phyloP scores from a whole-genome alignment of 2,888 invertebrate species.

The Cerastoderma edule region DNA sequence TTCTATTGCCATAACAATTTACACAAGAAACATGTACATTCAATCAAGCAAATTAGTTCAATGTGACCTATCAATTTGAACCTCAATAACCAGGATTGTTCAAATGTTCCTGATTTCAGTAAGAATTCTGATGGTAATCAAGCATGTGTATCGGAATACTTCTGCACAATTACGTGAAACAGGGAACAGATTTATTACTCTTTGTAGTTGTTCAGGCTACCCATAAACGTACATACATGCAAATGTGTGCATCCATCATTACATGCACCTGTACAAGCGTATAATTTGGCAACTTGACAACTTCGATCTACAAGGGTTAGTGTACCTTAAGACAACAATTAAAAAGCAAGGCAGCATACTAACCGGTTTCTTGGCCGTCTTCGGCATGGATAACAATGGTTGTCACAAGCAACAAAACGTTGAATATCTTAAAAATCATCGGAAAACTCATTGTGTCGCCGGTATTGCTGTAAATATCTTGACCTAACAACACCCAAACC shows the following conservation, averaged over 20 bases:
- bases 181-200: background rate
- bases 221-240: background rate
- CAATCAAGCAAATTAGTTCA: too few species aligned
- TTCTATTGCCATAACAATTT: too few species aligned
- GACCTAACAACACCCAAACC: slow-evolving; percentile 21
- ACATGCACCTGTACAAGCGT: background rate
- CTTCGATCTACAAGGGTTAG: too few species aligned
- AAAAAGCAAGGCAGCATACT: background rate
- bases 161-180: background rate
- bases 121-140: too few species aligned
- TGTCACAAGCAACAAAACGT: slow-evolving; percentile 40
- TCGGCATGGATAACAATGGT: slow-evolving; percentile 24
- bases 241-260: background rate
- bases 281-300: background rate
- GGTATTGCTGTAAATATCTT: background rate
- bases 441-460: background rate
- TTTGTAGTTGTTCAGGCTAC: background rate
- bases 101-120: too few species aligned
- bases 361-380: slow-evolving; percentile 25
- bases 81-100: too few species aligned
- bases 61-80: too few species aligned
- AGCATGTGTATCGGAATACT: too few species aligned
- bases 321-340: too few species aligned
- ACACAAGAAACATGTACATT: too few species aligned
- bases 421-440: slow-evolving; percentile 58